These are phyloP conservation scores for Saturnia pavonia DNA, from an alignment of 2,888 invertebrate genomes.

Conservation along the genomic window DNA sequence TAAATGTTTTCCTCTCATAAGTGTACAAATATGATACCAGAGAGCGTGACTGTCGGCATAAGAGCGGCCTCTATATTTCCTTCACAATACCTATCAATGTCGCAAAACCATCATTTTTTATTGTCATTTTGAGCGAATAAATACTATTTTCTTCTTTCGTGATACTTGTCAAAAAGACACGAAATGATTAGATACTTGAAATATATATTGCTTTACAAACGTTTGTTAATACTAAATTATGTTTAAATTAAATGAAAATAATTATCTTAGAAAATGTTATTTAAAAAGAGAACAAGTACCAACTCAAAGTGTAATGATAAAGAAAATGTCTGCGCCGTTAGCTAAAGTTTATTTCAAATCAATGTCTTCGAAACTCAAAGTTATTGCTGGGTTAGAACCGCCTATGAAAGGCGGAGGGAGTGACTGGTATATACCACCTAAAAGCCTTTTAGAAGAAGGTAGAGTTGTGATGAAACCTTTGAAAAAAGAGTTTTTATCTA, in stretches of 20 bases:
- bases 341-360: constrained; percentile 69
- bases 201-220: background rate
- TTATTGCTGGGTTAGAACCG: constrained; percentile 67
- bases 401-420: constrained; percentile 64
- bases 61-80: too few species aligned
- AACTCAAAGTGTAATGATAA: constrained; percentile 61
- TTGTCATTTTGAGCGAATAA: background rate
- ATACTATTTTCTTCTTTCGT: background rate
- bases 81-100: too few species aligned
- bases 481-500: constrained; percentile 47
- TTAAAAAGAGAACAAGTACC: constrained; percentile 63
- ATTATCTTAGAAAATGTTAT: constrained; percentile 62
- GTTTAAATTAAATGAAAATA: constrained; percentile 56
- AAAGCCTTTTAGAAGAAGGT: constrained; percentile 54
- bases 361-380: constrained; percentile 59
- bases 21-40: too few species aligned
- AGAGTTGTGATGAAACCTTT: constrained; percentile 59
- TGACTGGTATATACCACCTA: constrained; percentile 66
- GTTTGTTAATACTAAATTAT: constrained; percentile 31
- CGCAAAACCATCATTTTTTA: background rate
- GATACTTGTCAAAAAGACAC: constrained; percentile 2
- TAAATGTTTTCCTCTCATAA: too few species aligned
- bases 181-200: background rate
- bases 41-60: too few species aligned
- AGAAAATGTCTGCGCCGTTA: constrained; percentile 59